phyloP scores from a whole-genome alignment of 2,888 invertebrate species.

The Strigamia transsilvanica region DNA sequence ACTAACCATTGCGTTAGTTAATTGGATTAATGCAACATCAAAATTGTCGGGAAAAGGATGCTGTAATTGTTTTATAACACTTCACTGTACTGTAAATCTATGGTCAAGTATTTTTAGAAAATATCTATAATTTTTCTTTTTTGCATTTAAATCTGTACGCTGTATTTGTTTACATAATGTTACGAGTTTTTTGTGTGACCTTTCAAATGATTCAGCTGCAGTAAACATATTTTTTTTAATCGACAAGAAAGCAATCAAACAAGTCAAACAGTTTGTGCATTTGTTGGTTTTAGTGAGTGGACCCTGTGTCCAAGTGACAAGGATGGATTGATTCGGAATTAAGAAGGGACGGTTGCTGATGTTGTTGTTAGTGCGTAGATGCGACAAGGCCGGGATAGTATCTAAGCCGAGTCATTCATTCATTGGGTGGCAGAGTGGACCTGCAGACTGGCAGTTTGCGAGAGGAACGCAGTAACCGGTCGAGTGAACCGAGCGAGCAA shows the following conservation, averaged over 20 bases:
- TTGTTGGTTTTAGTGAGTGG: not conserved
- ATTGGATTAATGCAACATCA: too few relatives aligned
- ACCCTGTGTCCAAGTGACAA: not conserved
- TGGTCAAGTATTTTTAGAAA: too few relatives aligned
- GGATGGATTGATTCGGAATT: slow-evolving; percentile 34
- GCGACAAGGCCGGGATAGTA: slow-evolving; percentile 37
- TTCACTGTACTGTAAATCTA: too few relatives aligned
- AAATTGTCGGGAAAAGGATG: too few relatives aligned
- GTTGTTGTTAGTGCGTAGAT: slow-evolving; percentile 17
- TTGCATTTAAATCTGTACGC: too few relatives aligned
- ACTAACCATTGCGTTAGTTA: too few relatives aligned
- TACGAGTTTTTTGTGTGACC: too few relatives aligned
- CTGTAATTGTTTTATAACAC: too few relatives aligned
- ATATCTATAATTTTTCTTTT: too few relatives aligned
- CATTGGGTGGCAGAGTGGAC: slow-evolving; percentile 41
- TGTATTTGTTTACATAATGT: too few relatives aligned
- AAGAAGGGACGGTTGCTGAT: not conserved
- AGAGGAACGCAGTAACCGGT: slow-evolving; percentile 22
- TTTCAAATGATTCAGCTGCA: too few relatives aligned
- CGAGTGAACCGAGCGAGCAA: slow-evolving; percentile 42
- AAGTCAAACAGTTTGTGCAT: not conserved
- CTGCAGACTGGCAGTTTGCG: slow-evolving; percentile 34
- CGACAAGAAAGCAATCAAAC: not conserved
- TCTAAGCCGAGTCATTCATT: slow-evolving; percentile 39
- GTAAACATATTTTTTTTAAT: too few relatives aligned